Base-by-base conservation (phyloP, 2,797 vertebrate species). In the Anguilla anguilla region DNA sequence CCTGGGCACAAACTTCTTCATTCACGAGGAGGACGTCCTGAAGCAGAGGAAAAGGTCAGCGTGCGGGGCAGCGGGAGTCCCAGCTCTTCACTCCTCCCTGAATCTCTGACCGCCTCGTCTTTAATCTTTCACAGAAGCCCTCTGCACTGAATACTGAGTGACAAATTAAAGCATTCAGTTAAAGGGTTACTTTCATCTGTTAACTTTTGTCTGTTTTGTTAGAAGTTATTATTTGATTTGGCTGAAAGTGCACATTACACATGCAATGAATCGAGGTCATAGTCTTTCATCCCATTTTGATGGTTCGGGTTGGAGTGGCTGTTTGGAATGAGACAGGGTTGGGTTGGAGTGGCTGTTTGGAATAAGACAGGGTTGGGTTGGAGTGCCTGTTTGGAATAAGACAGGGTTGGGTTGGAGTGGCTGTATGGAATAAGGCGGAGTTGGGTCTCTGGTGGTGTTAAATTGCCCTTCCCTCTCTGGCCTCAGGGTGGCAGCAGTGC, bases 1-100 rank as follows among this genome's bases (percentile, higher is more conserved):
- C 94, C 95, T 99, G 84, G 99, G 99, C 77, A 97, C 95, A 87
- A 99, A 99, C 94, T 99, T 99, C 93, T 99, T 99, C 93, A 96
- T 99, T 89, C 96, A 92, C 86, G 97, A 97, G 94, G 97, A 98
- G 85, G 98, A 99, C 92, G 94, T 99, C 90, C 89, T 94, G 86
- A 97, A 91, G 94, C 94, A 95, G 90, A 98, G 92, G 92, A 98
- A 94, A 93, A 98, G 98, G 99, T 99, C 22, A n/a, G 83, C 35
- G 25, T 6, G 2, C 3, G 77, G 77, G 46, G 13, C 7, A 9
- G n/a, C 10, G 1, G 35, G 1, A 25, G 25, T 7, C 35, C 25
- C 81, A 6, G 2, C 9, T 11, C 28, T 31, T 57, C 4, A 57
- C 13, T 87, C 19, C 25, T n/a, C 69, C 15, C 11, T 19, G 13